Conservation (phyloP, 2,113 vertebrate species). For the Poecilia latipinna region DNA sequence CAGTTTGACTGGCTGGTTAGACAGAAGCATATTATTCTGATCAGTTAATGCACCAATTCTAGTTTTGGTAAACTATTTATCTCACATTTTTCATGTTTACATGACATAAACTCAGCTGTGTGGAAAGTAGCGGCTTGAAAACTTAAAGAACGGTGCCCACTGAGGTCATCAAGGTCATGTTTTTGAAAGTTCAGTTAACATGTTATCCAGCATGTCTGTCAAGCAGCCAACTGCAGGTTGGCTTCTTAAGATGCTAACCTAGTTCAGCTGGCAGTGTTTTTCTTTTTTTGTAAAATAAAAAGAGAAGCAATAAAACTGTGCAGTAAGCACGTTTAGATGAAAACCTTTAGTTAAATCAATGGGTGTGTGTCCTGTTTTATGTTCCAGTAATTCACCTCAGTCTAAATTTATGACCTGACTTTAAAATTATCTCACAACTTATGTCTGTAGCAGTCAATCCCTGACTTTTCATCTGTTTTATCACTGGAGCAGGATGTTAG, state of each 20-base stretch:
- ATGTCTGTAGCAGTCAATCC: too few relatives aligned
- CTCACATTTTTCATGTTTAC: background rate
- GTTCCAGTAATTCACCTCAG: background rate
- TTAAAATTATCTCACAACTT: background rate
- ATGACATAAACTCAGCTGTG: background rate
- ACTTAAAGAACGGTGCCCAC: background rate
- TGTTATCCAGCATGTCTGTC: too few relatives aligned
- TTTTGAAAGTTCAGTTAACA: background rate
- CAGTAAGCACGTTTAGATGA: too few relatives aligned
- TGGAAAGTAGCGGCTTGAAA: background rate
- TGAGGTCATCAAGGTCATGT: background rate
- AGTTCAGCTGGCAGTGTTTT: too few relatives aligned
- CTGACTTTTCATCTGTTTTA: background rate
- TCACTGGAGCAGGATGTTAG: background rate
- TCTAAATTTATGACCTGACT: background rate
- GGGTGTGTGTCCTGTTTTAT: background rate
- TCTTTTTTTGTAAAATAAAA: too few relatives aligned
- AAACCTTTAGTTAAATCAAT: background rate
- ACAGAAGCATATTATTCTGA: background rate
- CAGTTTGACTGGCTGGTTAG: too few relatives aligned
- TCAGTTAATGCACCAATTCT: background rate
- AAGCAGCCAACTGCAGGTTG: too few relatives aligned
- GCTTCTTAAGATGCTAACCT: too few relatives aligned
- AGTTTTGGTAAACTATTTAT: background rate
- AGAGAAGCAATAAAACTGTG: too few relatives aligned